Evolutionary conservation across 2,888 invertebrate species (phyloP), one percentile per base, ranked within the genome.

Genomic region (Chrysomela aeneicollis): DNA sequence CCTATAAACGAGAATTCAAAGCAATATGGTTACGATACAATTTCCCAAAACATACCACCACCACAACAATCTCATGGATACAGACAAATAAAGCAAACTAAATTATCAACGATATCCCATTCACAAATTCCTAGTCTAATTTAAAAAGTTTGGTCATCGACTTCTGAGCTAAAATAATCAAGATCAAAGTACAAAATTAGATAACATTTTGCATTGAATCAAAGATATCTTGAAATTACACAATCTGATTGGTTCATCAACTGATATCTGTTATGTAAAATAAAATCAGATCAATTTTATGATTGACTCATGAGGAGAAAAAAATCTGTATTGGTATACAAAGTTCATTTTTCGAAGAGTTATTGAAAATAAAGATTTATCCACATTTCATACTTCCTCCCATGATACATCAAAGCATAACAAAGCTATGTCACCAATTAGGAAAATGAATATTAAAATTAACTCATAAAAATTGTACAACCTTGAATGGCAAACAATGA

Each of bases 1-100:
- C 82, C 82, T 82, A 82, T 80, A 82, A 81, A 79, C 66, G 78
- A 80, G 67, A 70, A 71, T 59, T 53, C 51, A 69, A 61, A 66
- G 67, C 61, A 61, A 61, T 30, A 50, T 19, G 51, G 50, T n/a
- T n/a, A 61, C 47, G 37, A 18, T 8, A 47, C 51, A 60, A n/a
- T 35, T 35, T 10, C 18, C 18, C 42, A 50, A 32, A 47, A 58
- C 46, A 61, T 18, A 62, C 49, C 55, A 37, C 59, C 52, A 51
- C 53, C 63, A 63, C 46, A 57, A 53, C 3, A 9, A 5, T 5
- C 26, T 6, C 26, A 26, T 26, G 26, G 26, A 5, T 26, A 26
- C 3, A 26, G 26, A 26, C 26, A 26, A n/a, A n/a, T 21, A 50
- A 6, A 17, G 22, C 3, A 6, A 49, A 49, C 1, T 10, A 46